Conservation (phyloP, 1,140 invertebrate genomes). For the Phocides pigmalion region DNA sequence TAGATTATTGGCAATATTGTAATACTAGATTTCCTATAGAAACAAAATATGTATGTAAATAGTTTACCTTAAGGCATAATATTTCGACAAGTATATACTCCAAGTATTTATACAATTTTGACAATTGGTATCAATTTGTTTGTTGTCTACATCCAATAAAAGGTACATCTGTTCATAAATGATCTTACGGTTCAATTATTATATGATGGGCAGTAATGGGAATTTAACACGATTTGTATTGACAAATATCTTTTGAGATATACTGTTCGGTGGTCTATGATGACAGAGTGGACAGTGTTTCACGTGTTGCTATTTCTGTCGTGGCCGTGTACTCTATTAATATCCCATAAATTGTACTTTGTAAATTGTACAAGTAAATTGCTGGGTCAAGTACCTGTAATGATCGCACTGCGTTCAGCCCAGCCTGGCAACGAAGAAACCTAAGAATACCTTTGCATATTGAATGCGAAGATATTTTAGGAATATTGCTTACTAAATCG, state of each 20-base stretch:
- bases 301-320: conserved; percentile 58
- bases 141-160: neutral
- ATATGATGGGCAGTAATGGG: neutral
- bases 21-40: too few species aligned
- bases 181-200: neutral
- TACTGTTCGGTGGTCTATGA: neutral
- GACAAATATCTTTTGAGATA: neutral
- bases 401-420: conserved; percentile 46
- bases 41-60: too few species aligned
- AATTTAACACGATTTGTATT: conserved; percentile 1
- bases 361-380: conserved; percentile 68
- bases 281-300: conserved; percentile 10
- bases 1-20: too few species aligned
- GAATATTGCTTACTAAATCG: conserved; percentile 51
- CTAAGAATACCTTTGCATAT: conserved; percentile 41
- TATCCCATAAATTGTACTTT: conserved; percentile 72
- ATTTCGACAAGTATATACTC: neutral
- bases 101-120: neutral
- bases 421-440: conserved; percentile 39
- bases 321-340: conserved; percentile 61
- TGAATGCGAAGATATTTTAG: conserved; percentile 51
- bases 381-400: conserved; percentile 66
- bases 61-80: neutral
- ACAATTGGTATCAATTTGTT: neutral
- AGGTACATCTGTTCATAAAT: neutral